phyloP scores from a whole-genome alignment of 2,113 vertebrate species.

The Rhineura floridana region DNA sequence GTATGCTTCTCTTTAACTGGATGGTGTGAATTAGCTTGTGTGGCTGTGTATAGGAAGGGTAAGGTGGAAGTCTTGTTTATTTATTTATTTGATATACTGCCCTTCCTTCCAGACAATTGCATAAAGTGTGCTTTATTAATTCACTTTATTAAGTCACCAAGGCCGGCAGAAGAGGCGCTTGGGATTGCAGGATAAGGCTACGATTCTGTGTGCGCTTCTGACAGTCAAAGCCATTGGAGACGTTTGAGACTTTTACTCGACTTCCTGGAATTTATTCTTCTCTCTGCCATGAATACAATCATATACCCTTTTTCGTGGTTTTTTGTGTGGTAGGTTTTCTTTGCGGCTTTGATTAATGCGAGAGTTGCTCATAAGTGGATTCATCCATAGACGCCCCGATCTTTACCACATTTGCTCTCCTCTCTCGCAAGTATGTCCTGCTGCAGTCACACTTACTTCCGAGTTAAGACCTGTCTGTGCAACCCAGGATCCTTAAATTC shows the following conservation, averaged over 20 bases:
- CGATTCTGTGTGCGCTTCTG: background rate
- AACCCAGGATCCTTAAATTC: background rate
- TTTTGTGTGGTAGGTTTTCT: background rate
- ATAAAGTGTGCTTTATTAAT: too few species aligned
- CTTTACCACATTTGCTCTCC: background rate
- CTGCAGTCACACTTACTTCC: background rate
- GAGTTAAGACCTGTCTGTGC: background rate
- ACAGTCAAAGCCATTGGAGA: background rate
- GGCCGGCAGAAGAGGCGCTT: background rate
- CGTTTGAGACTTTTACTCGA: background rate
- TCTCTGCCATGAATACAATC: background rate
- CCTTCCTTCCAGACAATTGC: too few species aligned
- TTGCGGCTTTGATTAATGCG: background rate
- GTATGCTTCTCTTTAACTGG: background rate
- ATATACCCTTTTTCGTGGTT: rapidly evolving
- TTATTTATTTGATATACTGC: too few species aligned
- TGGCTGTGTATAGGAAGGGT: background rate
- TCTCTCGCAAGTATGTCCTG: rapidly evolving
- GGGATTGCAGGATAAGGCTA: background rate
- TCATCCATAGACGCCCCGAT: background rate
- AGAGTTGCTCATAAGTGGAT: background rate
- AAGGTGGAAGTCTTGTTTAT: too few species aligned
- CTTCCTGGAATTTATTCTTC: background rate
- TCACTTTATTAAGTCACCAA: too few species aligned
- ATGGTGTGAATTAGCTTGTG: background rate